Evolutionary conservation across 2,888 invertebrate genomes (phyloP).

Genomic region (Mystacides longicornis): DNA sequence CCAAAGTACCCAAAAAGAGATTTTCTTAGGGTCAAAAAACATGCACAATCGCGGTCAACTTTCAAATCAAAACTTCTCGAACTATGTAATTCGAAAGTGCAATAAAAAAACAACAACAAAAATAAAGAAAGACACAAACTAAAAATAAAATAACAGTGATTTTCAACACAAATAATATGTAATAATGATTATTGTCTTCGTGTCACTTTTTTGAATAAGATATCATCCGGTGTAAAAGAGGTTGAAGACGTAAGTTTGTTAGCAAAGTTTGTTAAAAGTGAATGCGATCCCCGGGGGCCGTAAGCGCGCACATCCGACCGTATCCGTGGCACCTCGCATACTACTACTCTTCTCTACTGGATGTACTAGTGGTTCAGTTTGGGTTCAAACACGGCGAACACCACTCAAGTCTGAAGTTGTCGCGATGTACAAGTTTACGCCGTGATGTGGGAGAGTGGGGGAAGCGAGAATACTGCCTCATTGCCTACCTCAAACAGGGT

Average conservation of each 20-base stretch:
- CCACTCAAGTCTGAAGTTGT: not conserved
- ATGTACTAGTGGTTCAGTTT: not conserved
- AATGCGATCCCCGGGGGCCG: not conserved
- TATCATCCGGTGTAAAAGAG: not conserved
- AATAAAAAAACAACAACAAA: not conserved
- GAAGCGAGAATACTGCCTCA: not conserved
- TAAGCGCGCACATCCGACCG: not conserved
- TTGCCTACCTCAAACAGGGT: not conserved
- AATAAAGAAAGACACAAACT: not conserved
- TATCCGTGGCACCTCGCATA: not conserved
- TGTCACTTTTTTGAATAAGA: not conserved
- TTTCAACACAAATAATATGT: not conserved
- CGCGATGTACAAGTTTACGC: constrained; percentile 1
- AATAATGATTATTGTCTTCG: not conserved
- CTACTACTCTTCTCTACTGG: too few relatives aligned
- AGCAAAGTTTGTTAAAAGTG: too few relatives aligned
- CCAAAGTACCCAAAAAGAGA: too few relatives aligned
- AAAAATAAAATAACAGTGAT: not conserved
- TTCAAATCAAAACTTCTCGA: not conserved
- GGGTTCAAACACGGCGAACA: not conserved
- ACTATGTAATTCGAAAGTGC: not conserved
- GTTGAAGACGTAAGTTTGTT: not conserved
- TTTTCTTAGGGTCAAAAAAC: too few relatives aligned
- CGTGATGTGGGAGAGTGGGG: not conserved
- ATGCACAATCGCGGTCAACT: not conserved